Base-by-base conservation (phyloP, 2,888 invertebrate genomes). In the Hirtodrosophila cameraria region DNA sequence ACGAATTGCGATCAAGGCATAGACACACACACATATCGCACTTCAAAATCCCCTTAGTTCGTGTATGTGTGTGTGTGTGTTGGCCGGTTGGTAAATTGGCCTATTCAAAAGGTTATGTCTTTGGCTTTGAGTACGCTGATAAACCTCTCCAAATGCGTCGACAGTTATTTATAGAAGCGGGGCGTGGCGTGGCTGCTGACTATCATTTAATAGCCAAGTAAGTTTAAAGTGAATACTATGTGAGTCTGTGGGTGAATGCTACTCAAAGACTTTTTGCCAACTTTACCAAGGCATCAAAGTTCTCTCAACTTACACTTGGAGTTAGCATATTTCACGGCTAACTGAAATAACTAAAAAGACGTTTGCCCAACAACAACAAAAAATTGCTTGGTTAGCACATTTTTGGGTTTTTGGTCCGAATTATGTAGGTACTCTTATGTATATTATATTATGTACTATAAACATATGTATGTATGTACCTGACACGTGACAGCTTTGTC, bases 401-500 rank as follows among this genome's bases (percentile, higher is more conserved):
- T 55, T 49, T 16, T 9, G 23, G 13, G 31, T 41, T 28, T 42
- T 41, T 8, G 27, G 52, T 23, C 28, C 43, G n/a, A 52, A 28
- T 43, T 50, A 35, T 46, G 25, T 46, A 35, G 33, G 25, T 46
- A 41, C 58, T 15, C 42, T 35, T 35, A 16, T 35, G 35, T 33
- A 15, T 1, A 11, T n/a, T n/a, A n/a, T n/a, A n/a, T n/a, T n/a
- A n/a, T n/a, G n/a, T n/a, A n/a, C n/a, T n/a, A n/a, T n/a, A n/a
- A n/a, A n/a, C n/a, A n/a, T n/a, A n/a, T n/a, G 13, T 28, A 6
- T 30, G 16, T 35, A 15, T 69, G 42, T 50, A 5, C 13, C 69
- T 61, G 74, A 73, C 74, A 70, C 70, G 70, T 71, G 71, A 58
- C 62, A 60, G 65, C 58, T 64, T 68, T 74, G 59, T 55, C 42